A percentile compares a stretch with the other conserved stretches of the same genome.
Conservation (phyloP, 2,797 vertebrate genomes). For the Anas acuta region DNA sequence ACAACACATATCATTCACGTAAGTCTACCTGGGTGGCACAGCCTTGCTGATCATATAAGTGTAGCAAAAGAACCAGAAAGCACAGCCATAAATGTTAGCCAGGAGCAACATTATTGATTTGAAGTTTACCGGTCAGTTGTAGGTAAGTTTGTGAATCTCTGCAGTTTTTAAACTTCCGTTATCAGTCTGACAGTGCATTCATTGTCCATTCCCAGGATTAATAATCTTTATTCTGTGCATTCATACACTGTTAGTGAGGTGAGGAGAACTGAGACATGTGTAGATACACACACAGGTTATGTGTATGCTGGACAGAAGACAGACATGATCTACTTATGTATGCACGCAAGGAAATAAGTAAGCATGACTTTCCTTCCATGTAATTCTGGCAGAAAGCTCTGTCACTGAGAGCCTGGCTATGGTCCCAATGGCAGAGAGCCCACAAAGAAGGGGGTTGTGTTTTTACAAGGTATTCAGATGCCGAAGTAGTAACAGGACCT, state of each 20-base stretch:
- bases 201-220: background rate
- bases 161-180: background rate
- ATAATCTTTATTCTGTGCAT: background rate
- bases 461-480: background rate
- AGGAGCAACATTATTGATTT: background rate
- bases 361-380: background rate
- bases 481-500: background rate
- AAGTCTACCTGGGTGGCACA: conserved; percentile 73
- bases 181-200: background rate
- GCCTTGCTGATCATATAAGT: background rate
- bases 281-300: background rate
- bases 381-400: background rate
- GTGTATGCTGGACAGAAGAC: background rate
- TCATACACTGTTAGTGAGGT: background rate
- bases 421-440: background rate
- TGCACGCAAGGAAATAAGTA: background rate
- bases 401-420: background rate
- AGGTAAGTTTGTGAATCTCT: background rate
- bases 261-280: background rate
- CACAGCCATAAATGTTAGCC: background rate
- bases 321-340: background rate
- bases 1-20: conserved; percentile 92
- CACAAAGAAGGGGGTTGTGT: background rate
- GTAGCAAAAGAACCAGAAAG: background rate
- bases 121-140: background rate